A percentile compares a stretch with the other conserved stretches of the same genome.
Evolutionary conservation across 2,888 invertebrate species (phyloP).

Genomic region (Heliconius erato): DNA sequence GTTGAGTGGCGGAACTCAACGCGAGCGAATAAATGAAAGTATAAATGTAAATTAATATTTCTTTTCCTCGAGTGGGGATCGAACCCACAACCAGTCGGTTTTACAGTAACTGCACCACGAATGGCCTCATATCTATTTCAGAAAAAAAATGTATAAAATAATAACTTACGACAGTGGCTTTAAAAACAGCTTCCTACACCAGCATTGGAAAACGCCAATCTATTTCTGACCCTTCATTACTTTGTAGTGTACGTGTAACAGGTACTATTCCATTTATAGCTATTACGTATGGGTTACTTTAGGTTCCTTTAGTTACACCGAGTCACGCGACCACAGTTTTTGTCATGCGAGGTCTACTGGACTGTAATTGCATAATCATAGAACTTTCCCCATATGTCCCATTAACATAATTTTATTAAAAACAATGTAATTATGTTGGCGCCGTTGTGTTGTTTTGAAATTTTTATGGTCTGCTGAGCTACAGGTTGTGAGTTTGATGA

Average conservation of each 20-base stretch:
- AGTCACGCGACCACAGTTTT: conserved; percentile 46
- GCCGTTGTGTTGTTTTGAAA: background rate
- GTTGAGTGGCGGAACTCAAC: no score
- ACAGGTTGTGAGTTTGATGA: background rate
- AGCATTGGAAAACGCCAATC: background rate
- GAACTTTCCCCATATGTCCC: conserved; percentile 40
- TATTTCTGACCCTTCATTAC: conserved; percentile 28
- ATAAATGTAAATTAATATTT: no score
- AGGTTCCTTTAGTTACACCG: conserved; percentile 39
- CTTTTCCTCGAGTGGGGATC: no score
- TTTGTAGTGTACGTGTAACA: conserved; percentile 35
- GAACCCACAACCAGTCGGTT: no score
- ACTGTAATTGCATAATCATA: conserved; percentile 48
- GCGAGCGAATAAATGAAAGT: no score
- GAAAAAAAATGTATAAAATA: background rate
- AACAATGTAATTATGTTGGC: conserved; percentile 7
- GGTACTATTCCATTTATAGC: conserved; percentile 44
- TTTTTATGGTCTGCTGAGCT: background rate
- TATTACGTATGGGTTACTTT: conserved; percentile 30
- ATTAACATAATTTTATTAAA: conserved; percentile 37
- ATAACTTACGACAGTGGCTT: background rate
- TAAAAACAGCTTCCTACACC: background rate
- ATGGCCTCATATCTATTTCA: no score
- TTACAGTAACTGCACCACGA: no score
- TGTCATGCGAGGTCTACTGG: conserved; percentile 48